phyloP scores from a whole-genome alignment of 2,888 invertebrate species.

The Gibbula magus region DNA sequence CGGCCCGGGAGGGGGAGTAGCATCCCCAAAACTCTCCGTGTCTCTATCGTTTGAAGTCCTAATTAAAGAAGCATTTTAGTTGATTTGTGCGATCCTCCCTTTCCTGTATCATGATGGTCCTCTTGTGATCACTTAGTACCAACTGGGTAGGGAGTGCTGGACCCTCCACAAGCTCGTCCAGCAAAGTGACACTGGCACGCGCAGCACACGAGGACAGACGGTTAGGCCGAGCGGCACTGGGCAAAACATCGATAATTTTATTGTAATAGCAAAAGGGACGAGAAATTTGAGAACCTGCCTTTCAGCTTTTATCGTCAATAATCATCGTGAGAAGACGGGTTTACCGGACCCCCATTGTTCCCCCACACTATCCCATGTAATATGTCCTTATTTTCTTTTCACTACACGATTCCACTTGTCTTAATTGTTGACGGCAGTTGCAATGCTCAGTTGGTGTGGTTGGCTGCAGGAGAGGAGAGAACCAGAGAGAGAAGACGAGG shows the following conservation, averaged over 20 bases:
- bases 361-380: neutral
- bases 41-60: conserved; percentile 22
- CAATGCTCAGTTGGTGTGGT: neutral
- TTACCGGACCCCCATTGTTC: conserved; percentile 2
- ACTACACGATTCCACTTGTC: neutral
- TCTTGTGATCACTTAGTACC: conserved; percentile 3
- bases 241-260: conserved; percentile 25
- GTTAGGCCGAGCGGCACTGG: neutral
- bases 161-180: neutral
- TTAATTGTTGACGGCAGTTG: neutral
- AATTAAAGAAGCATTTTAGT: conserved; percentile 25
- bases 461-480: neutral
- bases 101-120: neutral
- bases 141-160: neutral
- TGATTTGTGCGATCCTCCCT: neutral
- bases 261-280: conserved; percentile 18
- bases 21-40: neutral
- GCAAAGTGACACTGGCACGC: conserved; percentile 1
- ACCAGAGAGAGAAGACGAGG: neutral
- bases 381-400: conserved; percentile 26
- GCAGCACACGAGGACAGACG: conserved; percentile 2
- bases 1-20: neutral
- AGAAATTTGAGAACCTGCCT: neutral
- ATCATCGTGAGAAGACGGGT: conserved; percentile 22
- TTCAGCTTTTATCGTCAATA: conserved; percentile 25